Evolutionary conservation across 2,888 invertebrate species (phyloP), one percentile per base, ranked within the genome.

Genomic region (Brenthis daphne): DNA sequence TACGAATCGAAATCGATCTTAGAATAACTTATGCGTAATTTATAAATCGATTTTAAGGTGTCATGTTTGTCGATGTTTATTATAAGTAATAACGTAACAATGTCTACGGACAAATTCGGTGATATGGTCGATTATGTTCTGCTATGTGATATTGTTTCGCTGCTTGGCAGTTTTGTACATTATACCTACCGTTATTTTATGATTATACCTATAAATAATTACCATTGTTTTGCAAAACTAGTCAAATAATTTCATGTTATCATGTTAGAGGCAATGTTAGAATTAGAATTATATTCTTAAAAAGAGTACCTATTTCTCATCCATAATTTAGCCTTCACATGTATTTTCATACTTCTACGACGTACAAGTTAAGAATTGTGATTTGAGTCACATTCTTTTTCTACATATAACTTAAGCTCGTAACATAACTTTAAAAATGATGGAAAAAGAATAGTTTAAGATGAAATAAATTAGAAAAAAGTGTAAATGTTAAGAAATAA

Each of bases 131-230:
- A 53, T 60, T 55, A 56, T 47, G 37, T 67, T 69, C 50, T 57
- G 61, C 51, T 20, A 66, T 71, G 68, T 71, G 75, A 72, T 74
- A 72, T 74, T 74, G 57, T 73, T 78, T 76, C 72, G 71, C 80
- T 80, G 77, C 80, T 78, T 79, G 73, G 82, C 79, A 80, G 81
- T 79, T 58, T 56, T 64, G 55, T 69, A 51, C n/a, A 63, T 24
- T 53, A 37, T 53, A 63, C 8, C 13, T 37, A 50, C 65, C 65
- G 24, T 58, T 65, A 64, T 68, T 67, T 29, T 57, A 16, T 66
- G 20, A 58, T 61, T 70, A 54, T 70, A 68, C 69, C 67, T 73
- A 64, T 64, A 57, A 53, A 67, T 29, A 50, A 50, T 60, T 50
- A 67, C n/a, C 61, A 70, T 75, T 54, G 69, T 67, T 67, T 66